Evolutionary conservation across 2,113 vertebrate species (phyloP).

Genomic region (Rhodinocichla rosea): DNA sequence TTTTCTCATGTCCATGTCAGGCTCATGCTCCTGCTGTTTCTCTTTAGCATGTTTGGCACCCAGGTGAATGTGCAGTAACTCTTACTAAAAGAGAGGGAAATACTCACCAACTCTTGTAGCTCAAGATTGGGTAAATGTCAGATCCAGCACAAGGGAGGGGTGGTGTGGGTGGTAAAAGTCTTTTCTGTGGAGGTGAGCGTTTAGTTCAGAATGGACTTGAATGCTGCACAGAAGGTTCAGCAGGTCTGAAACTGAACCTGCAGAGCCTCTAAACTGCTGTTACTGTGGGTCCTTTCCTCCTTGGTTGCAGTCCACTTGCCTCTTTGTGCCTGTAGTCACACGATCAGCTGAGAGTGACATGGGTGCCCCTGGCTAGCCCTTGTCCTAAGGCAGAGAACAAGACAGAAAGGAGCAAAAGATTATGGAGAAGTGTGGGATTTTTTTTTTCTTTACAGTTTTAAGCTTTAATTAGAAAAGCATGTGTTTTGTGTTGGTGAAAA

Average conservation of each 20-base stretch:
- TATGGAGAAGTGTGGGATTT: background rate
- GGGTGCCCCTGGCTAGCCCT: background rate
- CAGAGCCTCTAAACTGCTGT: background rate
- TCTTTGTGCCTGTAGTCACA: background rate
- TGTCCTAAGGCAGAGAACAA: background rate
- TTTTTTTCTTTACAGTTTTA: background rate
- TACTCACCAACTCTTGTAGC: background rate
- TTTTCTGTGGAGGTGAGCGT: background rate
- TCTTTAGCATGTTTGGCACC: background rate
- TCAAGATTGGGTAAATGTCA: rapidly evolving
- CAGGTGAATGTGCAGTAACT: background rate
- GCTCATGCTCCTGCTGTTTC: background rate
- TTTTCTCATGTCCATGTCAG: background rate
- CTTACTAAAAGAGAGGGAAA: background rate
- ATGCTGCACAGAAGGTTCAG: no score
- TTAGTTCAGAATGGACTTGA: background rate
- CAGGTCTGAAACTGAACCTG: background rate
- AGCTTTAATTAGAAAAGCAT: rapidly evolving
- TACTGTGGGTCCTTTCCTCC: background rate
- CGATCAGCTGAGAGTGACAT: background rate
- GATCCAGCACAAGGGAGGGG: background rate
- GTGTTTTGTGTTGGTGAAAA: background rate
- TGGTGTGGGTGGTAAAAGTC: background rate
- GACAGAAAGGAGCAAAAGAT: background rate
- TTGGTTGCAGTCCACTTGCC: rapidly evolving